phyloP scores from a whole-genome alignment of 2,113 vertebrate species.

The Cheirogaleus medius region DNA sequence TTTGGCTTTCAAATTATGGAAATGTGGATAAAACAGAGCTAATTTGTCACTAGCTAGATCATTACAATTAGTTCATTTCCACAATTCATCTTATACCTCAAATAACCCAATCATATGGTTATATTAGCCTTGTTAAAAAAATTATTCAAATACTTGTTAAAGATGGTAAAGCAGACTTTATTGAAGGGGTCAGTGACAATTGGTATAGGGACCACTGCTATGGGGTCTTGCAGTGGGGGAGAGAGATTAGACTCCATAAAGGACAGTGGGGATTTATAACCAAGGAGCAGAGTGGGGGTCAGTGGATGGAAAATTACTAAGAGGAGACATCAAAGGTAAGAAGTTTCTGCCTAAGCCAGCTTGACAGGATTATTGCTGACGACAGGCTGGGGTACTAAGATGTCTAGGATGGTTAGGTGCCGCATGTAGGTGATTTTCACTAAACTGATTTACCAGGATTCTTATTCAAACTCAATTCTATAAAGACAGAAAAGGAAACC shows the following conservation, averaged over 20 bases:
- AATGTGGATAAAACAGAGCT: background rate
- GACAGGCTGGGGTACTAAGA: background rate
- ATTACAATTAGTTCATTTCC: background rate
- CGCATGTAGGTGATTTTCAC: background rate
- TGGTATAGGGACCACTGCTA: background rate
- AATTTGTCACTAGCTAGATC: background rate
- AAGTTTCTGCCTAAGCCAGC: background rate
- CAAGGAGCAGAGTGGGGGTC: background rate
- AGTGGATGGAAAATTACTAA: background rate
- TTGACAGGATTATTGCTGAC: background rate
- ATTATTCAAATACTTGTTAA: background rate
- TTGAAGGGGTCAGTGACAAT: background rate
- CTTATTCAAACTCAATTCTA: background rate
- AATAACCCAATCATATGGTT: background rate
- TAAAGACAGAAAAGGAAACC: background rate
- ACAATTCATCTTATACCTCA: background rate
- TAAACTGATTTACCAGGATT: background rate
- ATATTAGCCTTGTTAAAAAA: background rate
- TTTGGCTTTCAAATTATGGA: background rate
- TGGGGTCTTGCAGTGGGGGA: background rate
- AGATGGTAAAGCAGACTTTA: background rate
- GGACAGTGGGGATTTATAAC: background rate
- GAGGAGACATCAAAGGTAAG: background rate
- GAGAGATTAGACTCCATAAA: background rate
- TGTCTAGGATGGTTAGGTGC: background rate